Evolutionary conservation across 2,113 vertebrate species (phyloP), one percentile per base, ranked within the genome.

Genomic region (Semnornis frantzii): DNA sequence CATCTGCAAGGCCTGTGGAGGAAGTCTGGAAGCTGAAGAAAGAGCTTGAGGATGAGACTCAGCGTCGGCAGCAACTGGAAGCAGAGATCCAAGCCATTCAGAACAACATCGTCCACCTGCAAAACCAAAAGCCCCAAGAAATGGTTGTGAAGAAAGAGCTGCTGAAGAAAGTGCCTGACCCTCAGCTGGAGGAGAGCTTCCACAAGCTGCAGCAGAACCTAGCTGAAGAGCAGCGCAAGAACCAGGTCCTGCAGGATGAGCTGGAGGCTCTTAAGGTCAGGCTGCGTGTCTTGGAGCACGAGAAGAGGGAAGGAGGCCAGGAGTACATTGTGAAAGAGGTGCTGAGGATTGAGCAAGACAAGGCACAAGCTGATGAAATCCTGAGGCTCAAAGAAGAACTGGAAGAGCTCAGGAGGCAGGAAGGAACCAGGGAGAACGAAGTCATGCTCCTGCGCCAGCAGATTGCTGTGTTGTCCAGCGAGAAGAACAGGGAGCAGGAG

Each of bases 311-410:
- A 42, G 98, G 98, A 8, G 99, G 99, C 11, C 98, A 99, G 96
- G 98, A 99, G 79, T 99, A 99, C 6, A 98, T 98, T 1, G 98
- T 99, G 62, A 99, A 99, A 84, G 99, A 99, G 87, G 99, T 99
- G 5, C 95, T 99, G 73, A 98, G 99, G 39, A 99, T 99, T 4
- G 99, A 99, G 91, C 98, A 98, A 6, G 99, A 99, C 80, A 98
- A 97, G 30, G 98, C 96, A n/a, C 99, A 99, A 91, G 99, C 98
- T 3, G 98, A 98, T 27, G 98, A 99, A 84, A 97, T 99, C 52
- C 96, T 98, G 82, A 98, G 95, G 81, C 98, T 99, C 46, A 98
- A 98, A 60, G 99, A 99, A 62, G 98, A 99, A 48, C 84, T 99
- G 59, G 99, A 99, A 69, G 98, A 98, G 50, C 96, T 99, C 48